phyloP scores from a whole-genome alignment of 1,140 invertebrate species.

The Lepeophtheirus salmonis region DNA sequence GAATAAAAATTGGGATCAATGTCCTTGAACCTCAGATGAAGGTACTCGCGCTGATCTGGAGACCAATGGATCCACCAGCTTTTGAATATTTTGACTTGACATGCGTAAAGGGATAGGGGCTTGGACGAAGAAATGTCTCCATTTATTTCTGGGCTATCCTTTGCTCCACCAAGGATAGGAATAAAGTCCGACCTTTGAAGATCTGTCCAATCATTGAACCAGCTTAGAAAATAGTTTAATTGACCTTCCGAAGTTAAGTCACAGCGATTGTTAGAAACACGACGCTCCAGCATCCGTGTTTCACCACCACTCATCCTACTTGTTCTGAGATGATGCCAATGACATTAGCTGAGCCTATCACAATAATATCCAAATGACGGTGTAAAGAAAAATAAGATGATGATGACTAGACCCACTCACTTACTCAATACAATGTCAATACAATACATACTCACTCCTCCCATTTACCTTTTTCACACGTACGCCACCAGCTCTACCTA shows the following conservation, averaged over 20 bases:
- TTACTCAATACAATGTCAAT: too few relatives aligned
- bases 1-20: neutral
- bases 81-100: constrained; percentile 8
- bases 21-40: constrained; percentile 3
- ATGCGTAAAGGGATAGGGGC: neutral
- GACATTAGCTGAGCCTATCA: too few relatives aligned
- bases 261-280: constrained; percentile 6
- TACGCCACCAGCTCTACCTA: too few relatives aligned
- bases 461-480: too few relatives aligned
- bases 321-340: neutral
- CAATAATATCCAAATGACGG: too few relatives aligned
- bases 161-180: neutral
- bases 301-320: neutral
- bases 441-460: too few relatives aligned
- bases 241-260: constrained; percentile 3
- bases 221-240: constrained; percentile 4
- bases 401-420: too few relatives aligned
- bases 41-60: neutral
- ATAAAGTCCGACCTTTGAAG: constrained; percentile 4
- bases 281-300: constrained; percentile 4
- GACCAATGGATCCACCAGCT: neutral
- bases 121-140: neutral
- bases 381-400: too few relatives aligned
- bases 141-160: neutral
- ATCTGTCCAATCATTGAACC: constrained; percentile 6